Conservation (phyloP, 2,888 invertebrate genomes). For the Nebria salina region DNA sequence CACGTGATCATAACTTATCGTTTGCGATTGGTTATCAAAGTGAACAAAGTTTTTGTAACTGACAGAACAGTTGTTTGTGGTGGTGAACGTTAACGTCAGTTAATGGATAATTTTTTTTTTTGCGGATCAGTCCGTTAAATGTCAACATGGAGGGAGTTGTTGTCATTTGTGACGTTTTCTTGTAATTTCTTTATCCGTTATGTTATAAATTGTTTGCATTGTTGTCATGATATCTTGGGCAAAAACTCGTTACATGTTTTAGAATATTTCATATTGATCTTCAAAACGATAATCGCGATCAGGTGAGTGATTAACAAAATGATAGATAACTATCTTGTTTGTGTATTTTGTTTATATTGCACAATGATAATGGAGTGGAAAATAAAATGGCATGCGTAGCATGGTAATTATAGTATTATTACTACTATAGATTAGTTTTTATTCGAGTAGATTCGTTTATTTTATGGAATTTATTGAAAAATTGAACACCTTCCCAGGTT, state of each 20-base stretch:
- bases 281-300: slow-evolving; percentile 25
- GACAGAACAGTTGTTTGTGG: neutral
- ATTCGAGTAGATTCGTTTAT: neutral
- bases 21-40: neutral
- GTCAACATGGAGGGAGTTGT: slow-evolving; percentile 46
- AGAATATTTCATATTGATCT: slow-evolving; percentile 25
- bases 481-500: neutral
- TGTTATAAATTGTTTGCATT: slow-evolving; percentile 45
- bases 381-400: slow-evolving; percentile 25
- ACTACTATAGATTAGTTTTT: neutral
- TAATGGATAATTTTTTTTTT: neutral
- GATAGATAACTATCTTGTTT: slow-evolving; percentile 39
- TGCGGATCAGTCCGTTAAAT: slow-evolving; percentile 27
- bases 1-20: neutral
- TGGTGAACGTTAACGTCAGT: slow-evolving; percentile 14
- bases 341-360: slow-evolving; percentile 42
- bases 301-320: slow-evolving; percentile 33
- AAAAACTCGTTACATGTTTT: slow-evolving; percentile 37
- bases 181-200: slow-evolving; percentile 44
- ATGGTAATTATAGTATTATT: slow-evolving; percentile 29
- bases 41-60: slow-evolving; percentile 13
- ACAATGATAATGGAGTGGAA: slow-evolving; percentile 23
- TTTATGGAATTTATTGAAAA: slow-evolving; percentile 8
- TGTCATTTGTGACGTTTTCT: slow-evolving; percentile 45
- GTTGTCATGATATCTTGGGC: slow-evolving; percentile 38